These are phyloP conservation scores for Oncorhynchus nerka DNA, from an alignment of 2,113 vertebrate species.

Conservation along the genomic window DNA sequence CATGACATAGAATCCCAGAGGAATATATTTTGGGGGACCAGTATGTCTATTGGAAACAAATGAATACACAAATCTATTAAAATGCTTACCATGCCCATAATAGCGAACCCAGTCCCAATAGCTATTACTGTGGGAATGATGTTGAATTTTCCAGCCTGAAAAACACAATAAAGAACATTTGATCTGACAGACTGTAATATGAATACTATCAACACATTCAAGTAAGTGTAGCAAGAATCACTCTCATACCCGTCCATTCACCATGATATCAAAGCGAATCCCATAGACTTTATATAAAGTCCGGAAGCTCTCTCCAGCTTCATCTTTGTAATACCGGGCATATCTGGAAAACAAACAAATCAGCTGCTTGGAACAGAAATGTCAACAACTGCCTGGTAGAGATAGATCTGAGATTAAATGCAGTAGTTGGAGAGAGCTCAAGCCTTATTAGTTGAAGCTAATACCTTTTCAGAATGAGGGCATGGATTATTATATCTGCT, in stretches of 20 bases:
- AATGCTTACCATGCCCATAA: conserved; percentile 86
- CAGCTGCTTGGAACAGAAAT: not conserved
- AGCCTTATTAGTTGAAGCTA: not conserved
- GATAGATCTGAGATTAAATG: not conserved
- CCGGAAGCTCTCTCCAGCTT: conserved; percentile 76
- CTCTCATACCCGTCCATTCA: conserved; percentile 85
- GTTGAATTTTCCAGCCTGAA: conserved; percentile 93
- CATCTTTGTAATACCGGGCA: conserved; percentile 86
- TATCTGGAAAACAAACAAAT: conserved; percentile 69
- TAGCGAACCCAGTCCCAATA: conserved; percentile 86
- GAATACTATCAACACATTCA: not conserved
- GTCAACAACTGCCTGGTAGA: not conserved
- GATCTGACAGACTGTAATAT: not conserved
- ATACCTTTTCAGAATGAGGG: not conserved
- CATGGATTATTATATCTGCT: not conserved
- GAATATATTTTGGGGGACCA: not conserved
- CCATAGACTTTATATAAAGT: conserved; percentile 91
- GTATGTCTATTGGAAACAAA: not conserved
- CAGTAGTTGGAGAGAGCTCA: not conserved
- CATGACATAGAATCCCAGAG: not conserved
- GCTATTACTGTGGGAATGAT: conserved; percentile 92
- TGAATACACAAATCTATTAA: not conserved
- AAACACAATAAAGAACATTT: conserved; percentile 26
- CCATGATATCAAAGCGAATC: conserved; percentile 95
- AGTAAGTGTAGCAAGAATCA: not conserved